Evolutionary conservation across 1,140 invertebrate genomes (phyloP).

Genomic region (Meteorus sp.): DNA sequence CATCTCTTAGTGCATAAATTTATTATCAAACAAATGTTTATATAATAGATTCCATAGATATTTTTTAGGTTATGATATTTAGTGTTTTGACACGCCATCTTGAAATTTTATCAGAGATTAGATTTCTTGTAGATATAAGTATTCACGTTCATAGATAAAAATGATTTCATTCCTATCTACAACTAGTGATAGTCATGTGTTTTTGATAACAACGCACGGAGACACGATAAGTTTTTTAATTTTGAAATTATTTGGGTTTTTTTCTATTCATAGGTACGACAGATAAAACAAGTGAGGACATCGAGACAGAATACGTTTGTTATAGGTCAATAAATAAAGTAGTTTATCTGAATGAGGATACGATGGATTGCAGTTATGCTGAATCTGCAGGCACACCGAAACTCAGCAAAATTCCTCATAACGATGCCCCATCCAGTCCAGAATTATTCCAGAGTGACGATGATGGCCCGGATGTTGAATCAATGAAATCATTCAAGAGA

Average conservation of each 20-base stretch:
- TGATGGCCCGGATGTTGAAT: slow-evolving; percentile 35
- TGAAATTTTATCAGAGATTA: too few relatives aligned
- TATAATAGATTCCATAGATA: too few relatives aligned
- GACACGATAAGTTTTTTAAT: neutral
- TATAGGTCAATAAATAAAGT: slow-evolving; percentile 23
- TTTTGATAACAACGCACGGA: neutral
- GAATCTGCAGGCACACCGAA: slow-evolving; percentile 25
- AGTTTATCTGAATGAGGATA: slow-evolving; percentile 35
- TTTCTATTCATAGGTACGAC: slow-evolving; percentile 9
- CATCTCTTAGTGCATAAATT: too few relatives aligned
- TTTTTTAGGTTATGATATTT: too few relatives aligned
- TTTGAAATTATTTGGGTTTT: neutral
- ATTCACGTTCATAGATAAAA: too few relatives aligned
- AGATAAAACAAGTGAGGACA: slow-evolving; percentile 27
- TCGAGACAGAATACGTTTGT: neutral
- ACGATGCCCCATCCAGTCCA: slow-evolving; percentile 44
- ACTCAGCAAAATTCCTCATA: neutral
- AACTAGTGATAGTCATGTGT: neutral
- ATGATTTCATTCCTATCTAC: too few relatives aligned
- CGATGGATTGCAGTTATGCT: slow-evolving; percentile 46
- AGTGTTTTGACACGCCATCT: too few relatives aligned
- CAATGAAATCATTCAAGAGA: neutral
- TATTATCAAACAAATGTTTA: too few relatives aligned
- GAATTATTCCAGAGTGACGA: slow-evolving; percentile 52
- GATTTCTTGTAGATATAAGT: too few relatives aligned